These are phyloP conservation scores for Dicerorhinus sumatrensis DNA, from an alignment of 2,113 vertebrate species.

Conservation along the genomic window DNA sequence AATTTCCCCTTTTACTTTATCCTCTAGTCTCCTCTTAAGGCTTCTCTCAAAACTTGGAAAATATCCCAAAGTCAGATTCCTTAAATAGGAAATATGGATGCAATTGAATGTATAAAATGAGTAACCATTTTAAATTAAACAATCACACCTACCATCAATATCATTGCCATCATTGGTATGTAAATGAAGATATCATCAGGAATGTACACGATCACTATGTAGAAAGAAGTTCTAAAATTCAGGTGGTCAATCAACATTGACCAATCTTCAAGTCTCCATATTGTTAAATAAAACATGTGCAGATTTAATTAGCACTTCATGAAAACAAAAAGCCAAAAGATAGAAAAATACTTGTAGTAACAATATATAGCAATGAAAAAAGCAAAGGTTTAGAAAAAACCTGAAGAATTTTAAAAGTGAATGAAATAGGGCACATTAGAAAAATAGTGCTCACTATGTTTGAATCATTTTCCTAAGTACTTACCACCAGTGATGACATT, in stretches of 20 bases:
- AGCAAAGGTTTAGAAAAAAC: neutral
- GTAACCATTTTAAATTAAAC: neutral
- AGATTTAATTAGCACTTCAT: neutral
- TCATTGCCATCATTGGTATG: neutral
- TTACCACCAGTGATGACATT: neutral
- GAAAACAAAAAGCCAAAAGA: neutral
- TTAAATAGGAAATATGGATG: neutral
- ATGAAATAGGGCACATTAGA: neutral
- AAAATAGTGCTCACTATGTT: neutral
- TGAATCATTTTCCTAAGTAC: neutral
- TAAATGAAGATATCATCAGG: neutral
- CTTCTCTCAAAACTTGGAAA: neutral
- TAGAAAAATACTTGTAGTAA: neutral
- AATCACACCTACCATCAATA: neutral
- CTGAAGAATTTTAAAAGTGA: neutral
- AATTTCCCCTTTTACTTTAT: neutral
- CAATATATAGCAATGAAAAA: neutral
- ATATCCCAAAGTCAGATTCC: neutral
- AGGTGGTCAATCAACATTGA: neutral
- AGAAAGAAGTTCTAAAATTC: neutral
- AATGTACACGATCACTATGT: neutral
- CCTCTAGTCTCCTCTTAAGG: neutral
- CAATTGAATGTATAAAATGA: neutral
- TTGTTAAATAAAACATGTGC: neutral
- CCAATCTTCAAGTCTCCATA: neutral